phyloP scores from a whole-genome alignment of 2,113 vertebrate species.

The Penelope pileata region DNA sequence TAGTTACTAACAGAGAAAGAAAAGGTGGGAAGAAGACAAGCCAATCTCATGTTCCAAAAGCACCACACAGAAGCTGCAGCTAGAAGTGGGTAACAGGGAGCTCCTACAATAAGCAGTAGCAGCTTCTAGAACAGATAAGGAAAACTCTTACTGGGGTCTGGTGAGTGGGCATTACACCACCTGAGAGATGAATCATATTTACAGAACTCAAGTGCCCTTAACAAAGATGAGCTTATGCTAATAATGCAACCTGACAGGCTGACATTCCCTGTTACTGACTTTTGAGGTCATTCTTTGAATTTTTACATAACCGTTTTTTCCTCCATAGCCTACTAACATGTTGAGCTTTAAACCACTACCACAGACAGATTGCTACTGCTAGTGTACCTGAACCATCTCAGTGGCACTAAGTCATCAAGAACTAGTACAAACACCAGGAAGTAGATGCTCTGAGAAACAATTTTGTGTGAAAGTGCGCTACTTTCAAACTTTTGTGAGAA shows the following conservation, averaged over 20 bases:
- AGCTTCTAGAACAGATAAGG: background rate
- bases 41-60: slow-evolving; percentile 43
- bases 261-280: background rate
- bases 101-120: background rate
- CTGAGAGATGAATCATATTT: slow-evolving; percentile 21
- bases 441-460: background rate
- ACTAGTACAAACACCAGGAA: background rate
- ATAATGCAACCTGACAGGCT: slow-evolving; percentile 23
- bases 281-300: background rate
- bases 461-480: background rate
- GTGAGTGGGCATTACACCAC: background rate
- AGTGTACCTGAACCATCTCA: background rate
- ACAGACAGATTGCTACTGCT: background rate
- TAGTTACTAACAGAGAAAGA: background rate
- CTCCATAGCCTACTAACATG: background rate
- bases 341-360: background rate
- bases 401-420: background rate
- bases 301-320: background rate
- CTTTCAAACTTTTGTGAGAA: background rate
- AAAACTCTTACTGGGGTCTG: background rate
- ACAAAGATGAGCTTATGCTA: background rate
- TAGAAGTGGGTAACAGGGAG: slow-evolving; percentile 24
- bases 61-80: slow-evolving; percentile 53
- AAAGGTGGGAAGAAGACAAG: background rate
- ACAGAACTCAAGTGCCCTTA: background rate